Evolutionary conservation across 2,888 invertebrate genomes (phyloP).

Genomic region (Encarsia formosa): DNA sequence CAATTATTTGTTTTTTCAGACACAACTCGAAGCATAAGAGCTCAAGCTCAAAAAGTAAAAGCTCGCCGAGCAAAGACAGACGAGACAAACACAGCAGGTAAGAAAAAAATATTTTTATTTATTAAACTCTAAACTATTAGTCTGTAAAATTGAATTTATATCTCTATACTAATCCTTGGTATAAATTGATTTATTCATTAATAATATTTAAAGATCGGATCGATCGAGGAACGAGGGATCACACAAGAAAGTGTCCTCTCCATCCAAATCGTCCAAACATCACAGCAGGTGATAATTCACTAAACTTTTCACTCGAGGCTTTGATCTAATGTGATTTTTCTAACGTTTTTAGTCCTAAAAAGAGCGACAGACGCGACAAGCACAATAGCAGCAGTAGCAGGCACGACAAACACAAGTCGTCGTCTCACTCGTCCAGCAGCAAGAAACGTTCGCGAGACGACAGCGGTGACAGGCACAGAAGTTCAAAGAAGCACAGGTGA

Average conservation of each 20-base stretch:
- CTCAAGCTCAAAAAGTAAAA: constrained; percentile 46
- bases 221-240: constrained; percentile 48
- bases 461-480: constrained; percentile 62
- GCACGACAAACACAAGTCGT: constrained; percentile 52
- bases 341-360: constrained; percentile 46
- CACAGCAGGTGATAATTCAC: constrained; percentile 54
- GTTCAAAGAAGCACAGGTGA: constrained; percentile 68
- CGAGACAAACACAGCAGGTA: constrained; percentile 49
- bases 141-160: neutral
- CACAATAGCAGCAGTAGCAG: constrained; percentile 39
- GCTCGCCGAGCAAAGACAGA: constrained; percentile 48
- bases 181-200: constrained; percentile 21
- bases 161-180: constrained; percentile 4
- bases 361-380: constrained; percentile 48
- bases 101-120: constrained; percentile 19
- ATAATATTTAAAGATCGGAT: constrained; percentile 47
- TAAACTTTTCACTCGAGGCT: no score
- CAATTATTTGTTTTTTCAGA: constrained; percentile 27
- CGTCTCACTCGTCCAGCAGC: constrained; percentile 52
- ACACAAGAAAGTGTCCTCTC: constrained; percentile 49
- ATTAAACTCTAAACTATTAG: neutral
- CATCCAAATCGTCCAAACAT: constrained; percentile 61
- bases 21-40: constrained; percentile 46
- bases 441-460: constrained; percentile 75
- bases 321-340: neutral